phyloP scores from a whole-genome alignment of 2,113 vertebrate species.

The Gallinago paraguaiae region DNA sequence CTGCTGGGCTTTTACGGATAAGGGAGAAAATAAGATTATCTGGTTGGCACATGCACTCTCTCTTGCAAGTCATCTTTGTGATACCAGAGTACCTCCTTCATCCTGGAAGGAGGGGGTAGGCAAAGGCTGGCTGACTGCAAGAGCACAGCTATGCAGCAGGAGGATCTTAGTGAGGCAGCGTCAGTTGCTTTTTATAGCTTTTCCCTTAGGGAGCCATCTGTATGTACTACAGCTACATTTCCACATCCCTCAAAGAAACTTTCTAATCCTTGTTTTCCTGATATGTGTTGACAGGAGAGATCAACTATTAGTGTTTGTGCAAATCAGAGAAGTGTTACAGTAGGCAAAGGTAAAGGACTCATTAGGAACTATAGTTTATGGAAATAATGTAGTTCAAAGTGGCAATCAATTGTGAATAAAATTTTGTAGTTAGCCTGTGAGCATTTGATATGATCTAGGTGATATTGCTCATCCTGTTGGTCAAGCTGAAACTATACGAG shows the following conservation, averaged over 20 bases:
- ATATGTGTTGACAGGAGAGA: background rate
- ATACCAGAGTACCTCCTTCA: background rate
- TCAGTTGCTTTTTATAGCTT: constrained; percentile 15
- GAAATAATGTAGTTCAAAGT: background rate
- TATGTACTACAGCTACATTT: background rate
- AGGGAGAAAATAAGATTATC: background rate
- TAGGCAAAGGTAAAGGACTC: background rate
- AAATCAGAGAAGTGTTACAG: background rate
- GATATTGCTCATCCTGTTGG: background rate
- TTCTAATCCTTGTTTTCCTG: background rate
- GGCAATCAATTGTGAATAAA: background rate
- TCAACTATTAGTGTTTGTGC: background rate
- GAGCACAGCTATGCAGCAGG: background rate
- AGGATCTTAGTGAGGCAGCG: background rate
- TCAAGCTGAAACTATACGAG: background rate
- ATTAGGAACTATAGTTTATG: background rate
- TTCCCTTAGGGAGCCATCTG: background rate
- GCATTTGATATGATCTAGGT: background rate
- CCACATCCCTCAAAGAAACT: background rate
- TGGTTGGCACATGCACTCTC: background rate
- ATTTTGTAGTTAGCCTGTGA: background rate
- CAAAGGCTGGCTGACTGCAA: background rate
- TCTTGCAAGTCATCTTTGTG: background rate
- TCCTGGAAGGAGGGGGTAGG: background rate
- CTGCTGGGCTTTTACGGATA: background rate